Percentiles rank a stretch among this genome's conserved stretches.
Conservation (phyloP, 1,140 invertebrate species). For the Pseudoatta argentina region DNA sequence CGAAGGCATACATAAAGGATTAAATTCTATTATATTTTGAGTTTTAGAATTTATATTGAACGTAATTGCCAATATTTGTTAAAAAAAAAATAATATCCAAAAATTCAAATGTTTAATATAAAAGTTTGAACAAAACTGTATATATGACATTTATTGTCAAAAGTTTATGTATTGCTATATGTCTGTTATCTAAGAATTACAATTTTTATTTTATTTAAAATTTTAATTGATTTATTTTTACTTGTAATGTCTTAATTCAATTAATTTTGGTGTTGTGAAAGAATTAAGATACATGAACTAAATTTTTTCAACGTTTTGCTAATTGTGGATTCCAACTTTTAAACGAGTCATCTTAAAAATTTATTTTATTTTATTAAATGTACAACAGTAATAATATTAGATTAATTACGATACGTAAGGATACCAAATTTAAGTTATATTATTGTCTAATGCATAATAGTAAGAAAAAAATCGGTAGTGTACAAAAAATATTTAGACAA, state of each 20-base stretch:
- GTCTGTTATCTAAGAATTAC: not conserved
- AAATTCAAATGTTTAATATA: not conserved
- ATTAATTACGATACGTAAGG: too few species aligned
- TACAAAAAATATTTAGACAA: not conserved
- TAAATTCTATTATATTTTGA: not conserved
- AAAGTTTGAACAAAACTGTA: not conserved
- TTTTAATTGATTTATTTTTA: not conserved
- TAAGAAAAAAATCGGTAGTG: too few species aligned
- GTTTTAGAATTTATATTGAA: not conserved
- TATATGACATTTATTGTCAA: not conserved
- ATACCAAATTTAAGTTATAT: too few species aligned
- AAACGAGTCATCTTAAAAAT: too few species aligned
- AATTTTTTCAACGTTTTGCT: too few species aligned
- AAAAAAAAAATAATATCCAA: not conserved
- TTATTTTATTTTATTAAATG: too few species aligned
- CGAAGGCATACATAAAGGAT: not conserved
- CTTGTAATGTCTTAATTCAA: not conserved
- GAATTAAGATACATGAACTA: too few species aligned
- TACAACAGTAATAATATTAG: too few species aligned
- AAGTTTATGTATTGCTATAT: not conserved
- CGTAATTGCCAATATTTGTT: too few species aligned
- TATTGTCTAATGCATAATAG: too few species aligned
- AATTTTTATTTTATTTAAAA: not conserved
- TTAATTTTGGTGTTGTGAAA: too few species aligned
- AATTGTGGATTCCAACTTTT: too few species aligned